These are phyloP conservation scores for Hydrolagus colliei DNA, from an alignment of 2,797 vertebrate genomes.

Conservation along the genomic window DNA sequence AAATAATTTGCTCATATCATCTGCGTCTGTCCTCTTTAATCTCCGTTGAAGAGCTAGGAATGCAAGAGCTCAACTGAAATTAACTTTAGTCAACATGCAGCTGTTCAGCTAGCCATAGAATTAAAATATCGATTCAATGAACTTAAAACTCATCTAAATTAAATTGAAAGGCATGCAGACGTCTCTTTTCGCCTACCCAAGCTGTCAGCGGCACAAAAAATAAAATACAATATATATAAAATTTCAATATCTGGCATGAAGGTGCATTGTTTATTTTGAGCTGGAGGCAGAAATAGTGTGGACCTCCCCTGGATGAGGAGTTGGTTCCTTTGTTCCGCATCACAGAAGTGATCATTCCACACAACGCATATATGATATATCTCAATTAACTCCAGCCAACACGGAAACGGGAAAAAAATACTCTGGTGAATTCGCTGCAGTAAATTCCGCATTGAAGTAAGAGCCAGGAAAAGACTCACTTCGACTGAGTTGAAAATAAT, in stretches of 20 bases:
- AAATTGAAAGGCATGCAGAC: no score
- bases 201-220: no score
- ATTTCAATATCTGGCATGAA: background rate
- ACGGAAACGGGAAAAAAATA: background rate
- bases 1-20: background rate
- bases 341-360: no score
- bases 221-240: background rate
- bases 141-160: no score
- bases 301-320: background rate
- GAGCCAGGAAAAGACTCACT: background rate
- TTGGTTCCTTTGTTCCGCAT: background rate
- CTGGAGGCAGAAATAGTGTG: background rate
- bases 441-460: background rate
- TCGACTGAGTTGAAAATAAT: background rate
- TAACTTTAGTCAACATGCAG: no score
- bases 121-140: no score
- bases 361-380: no score
- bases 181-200: no score
- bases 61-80: no score
- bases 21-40: no score
- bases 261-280: background rate
- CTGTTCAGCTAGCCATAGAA: no score
- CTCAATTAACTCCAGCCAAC: conserved; percentile 1
- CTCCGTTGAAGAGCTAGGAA: no score
- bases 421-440: background rate